Evolutionary conservation across 2,888 invertebrate genomes (phyloP).

Genomic region (Drosophila picticornis): DNA sequence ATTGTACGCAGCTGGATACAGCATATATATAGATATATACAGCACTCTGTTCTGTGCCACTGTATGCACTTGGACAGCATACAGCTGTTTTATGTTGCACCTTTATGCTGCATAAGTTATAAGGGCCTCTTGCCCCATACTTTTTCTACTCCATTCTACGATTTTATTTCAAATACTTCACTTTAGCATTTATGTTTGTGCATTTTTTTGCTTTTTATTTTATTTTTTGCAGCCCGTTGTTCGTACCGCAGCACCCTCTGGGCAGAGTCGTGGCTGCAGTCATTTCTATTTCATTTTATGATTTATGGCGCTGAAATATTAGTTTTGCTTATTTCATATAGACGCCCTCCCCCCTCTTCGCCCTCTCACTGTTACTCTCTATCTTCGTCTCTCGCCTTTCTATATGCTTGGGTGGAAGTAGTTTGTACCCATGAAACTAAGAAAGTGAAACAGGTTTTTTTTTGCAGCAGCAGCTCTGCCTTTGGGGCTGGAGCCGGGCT

Average conservation of each 20-base stretch:
- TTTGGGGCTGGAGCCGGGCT: constrained; percentile 19
- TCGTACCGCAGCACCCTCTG: constrained; percentile 14
- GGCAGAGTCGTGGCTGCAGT: constrained; percentile 38
- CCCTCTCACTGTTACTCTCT: neutral
- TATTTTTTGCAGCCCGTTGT: constrained; percentile 15
- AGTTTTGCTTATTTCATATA: constrained; percentile 82
- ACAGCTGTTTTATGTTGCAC: constrained; percentile 34
- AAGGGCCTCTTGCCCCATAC: constrained; percentile 7
- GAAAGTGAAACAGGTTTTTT: constrained; percentile 20
- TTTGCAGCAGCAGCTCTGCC: constrained; percentile 13
- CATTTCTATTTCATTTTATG: constrained; percentile 76
- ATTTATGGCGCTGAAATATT: constrained; percentile 83
- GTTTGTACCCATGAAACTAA: constrained; percentile 17
- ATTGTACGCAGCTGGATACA: neutral
- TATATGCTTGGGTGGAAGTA: neutral
- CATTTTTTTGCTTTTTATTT: neutral
- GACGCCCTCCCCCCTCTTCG: constrained; percentile 20
- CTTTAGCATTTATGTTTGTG: constrained; percentile 16
- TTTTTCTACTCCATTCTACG: constrained; percentile 13
- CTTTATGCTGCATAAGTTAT: constrained; percentile 17
- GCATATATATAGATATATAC: neutral
- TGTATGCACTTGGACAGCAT: constrained; percentile 12
- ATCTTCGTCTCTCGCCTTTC: constrained; percentile 1
- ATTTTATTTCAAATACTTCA: constrained; percentile 40
- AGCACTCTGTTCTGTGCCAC: constrained; percentile 2